These are phyloP conservation scores for Cancer borealis DNA, from an alignment of 2,888 invertebrate genomes.

Conservation along the genomic window DNA sequence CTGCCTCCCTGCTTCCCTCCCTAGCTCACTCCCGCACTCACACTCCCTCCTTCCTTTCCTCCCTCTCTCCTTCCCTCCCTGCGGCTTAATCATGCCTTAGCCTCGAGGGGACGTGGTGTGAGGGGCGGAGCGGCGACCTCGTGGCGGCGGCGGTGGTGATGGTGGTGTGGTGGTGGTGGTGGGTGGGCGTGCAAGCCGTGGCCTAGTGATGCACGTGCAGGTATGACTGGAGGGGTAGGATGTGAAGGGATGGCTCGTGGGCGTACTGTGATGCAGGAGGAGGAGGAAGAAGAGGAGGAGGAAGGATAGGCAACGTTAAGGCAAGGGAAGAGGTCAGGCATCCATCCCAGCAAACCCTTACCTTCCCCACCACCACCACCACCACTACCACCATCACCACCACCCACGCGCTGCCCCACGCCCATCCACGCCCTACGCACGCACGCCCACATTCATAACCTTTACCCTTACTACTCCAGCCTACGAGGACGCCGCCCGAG, in stretches of 20 bases:
- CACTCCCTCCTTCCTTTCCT: constrained; percentile 35
- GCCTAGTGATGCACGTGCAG: constrained; percentile 1
- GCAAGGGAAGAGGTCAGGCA: neutral
- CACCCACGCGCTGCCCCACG: neutral
- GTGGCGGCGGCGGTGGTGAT: neutral
- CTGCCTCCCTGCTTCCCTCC: neutral
- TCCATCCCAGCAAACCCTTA: neutral
- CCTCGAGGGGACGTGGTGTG: constrained; percentile 7
- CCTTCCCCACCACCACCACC: constrained; percentile 25
- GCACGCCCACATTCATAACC: neutral
- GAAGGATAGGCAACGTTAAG: neutral
- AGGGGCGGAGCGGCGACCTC: neutral
- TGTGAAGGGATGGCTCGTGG: neutral
- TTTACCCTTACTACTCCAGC: constrained; percentile 3
- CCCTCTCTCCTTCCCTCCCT: neutral
- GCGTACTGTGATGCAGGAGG: neutral
- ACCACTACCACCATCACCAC: neutral
- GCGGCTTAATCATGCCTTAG: constrained; percentile 34
- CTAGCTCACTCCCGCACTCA: neutral
- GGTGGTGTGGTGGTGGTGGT: neutral
- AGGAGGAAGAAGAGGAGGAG: neutral
- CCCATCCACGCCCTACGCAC: constrained; percentile 25
- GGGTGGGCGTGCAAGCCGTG: constrained; percentile 1
- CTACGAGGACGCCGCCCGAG: neutral
- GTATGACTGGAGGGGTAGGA: neutral